phyloP scores from a whole-genome alignment of 2,888 invertebrate genomes.

The Caenorhabditis sinica region DNA sequence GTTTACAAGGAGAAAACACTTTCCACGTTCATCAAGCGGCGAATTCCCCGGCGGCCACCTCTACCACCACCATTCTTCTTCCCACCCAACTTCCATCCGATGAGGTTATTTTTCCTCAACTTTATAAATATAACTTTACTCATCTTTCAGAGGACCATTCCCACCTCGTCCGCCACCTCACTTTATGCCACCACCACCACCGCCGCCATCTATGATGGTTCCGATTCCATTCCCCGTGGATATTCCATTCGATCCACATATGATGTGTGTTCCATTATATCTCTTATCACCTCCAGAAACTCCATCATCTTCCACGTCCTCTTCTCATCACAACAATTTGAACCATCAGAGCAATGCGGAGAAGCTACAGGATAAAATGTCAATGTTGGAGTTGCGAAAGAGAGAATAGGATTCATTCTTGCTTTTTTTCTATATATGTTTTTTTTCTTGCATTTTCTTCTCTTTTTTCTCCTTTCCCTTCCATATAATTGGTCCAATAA shows the following conservation, averaged over 20 bases:
- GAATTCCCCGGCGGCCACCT: slow-evolving; percentile 6
- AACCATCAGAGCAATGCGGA: not conserved
- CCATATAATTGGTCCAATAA: not conserved
- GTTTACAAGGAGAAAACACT: slow-evolving; percentile 47
- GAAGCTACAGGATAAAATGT: not conserved
- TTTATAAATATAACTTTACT: too few relatives aligned
- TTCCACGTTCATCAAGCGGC: slow-evolving; percentile 35
- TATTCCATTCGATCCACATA: not conserved
- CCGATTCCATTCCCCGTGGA: not conserved
- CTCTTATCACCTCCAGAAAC: slow-evolving; percentile 20
- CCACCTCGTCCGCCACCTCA: not conserved
- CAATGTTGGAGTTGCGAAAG: not conserved
- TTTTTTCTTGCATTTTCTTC: not conserved
- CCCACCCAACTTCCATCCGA: not conserved
- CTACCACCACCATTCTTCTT: slow-evolving; percentile 17
- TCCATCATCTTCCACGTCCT: not conserved
- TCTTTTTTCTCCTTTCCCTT: not conserved
- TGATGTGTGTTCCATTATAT: not conserved
- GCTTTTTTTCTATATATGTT: not conserved
- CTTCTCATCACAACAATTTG: not conserved
- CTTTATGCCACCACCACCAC: not conserved
- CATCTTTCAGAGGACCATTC: not conserved
- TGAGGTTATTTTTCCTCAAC: not conserved
- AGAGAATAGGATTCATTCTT: not conserved
- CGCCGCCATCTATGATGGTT: not conserved